Evolutionary conservation across 2,113 vertebrate genomes (phyloP).

Genomic region (Ursus arctos): DNA sequence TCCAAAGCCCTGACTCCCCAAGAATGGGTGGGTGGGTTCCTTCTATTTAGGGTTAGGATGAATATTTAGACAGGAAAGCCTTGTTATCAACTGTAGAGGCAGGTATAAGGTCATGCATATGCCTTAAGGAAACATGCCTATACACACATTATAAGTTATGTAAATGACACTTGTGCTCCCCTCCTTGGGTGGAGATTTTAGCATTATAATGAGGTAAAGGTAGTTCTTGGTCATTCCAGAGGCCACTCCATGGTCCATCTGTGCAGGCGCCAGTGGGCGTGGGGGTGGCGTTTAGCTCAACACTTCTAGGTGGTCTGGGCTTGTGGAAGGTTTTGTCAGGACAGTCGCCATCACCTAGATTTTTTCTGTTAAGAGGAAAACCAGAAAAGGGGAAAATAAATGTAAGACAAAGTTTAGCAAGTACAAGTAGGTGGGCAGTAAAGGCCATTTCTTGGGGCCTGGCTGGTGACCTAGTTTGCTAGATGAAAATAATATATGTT

Average conservation of each 20-base stretch:
- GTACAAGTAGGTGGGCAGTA: not conserved
- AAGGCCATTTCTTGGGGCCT: not conserved
- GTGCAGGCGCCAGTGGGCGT: not conserved
- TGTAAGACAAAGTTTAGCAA: not conserved
- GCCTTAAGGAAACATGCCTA: not conserved
- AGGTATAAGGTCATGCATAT: not conserved
- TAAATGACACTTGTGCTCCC: not conserved
- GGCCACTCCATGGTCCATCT: not conserved
- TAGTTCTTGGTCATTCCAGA: not conserved
- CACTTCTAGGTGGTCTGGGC: not conserved
- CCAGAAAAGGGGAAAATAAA: not conserved
- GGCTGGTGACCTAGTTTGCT: not conserved
- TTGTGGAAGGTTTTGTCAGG: not conserved
- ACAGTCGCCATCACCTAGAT: not conserved
- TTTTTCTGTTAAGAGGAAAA: not conserved
- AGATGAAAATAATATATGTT: not conserved
- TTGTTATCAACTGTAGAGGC: not conserved
- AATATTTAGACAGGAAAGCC: not conserved
- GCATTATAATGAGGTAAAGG: not conserved
- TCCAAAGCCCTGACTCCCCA: not conserved
- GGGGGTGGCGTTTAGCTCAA: not conserved
- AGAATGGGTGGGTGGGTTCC: not conserved
- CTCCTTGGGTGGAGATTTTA: not conserved
- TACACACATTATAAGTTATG: not conserved
- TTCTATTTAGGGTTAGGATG: not conserved